Percentiles rank a stretch among this genome's conserved stretches.
phyloP scores from a whole-genome alignment of 2,888 invertebrate genomes.

The Cistogaster globosa region DNA sequence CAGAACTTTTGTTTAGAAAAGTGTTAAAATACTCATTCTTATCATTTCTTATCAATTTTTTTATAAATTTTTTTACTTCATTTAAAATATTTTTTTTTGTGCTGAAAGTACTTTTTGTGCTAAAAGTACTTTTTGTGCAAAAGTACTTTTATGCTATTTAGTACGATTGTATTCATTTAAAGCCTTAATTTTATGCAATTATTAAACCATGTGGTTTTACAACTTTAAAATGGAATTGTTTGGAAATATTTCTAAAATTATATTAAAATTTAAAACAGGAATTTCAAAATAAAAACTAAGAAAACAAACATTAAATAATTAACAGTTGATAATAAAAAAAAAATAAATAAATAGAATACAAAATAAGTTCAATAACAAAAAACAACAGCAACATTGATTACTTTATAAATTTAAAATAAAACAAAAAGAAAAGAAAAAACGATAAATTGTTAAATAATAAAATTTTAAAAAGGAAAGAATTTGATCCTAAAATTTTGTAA shows the following conservation, averaged over 20 bases:
- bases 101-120: too few relatives aligned
- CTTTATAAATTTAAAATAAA: conserved; percentile 66
- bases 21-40: too few relatives aligned
- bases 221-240: conserved; percentile 47
- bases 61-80: too few relatives aligned
- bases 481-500: background rate
- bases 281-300: conserved; percentile 37
- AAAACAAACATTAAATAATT: background rate
- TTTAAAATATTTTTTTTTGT: too few relatives aligned
- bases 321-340: conserved; percentile 44
- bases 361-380: conserved; percentile 21
- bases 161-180: background rate
- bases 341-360: conserved; percentile 16
- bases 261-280: conserved; percentile 44
- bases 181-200: conserved; percentile 41
- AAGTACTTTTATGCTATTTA: background rate
- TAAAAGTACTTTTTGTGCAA: too few relatives aligned
- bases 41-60: too few relatives aligned
- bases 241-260: conserved; percentile 22
- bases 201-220: conserved; percentile 16
- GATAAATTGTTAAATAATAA: background rate
- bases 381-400: conserved; percentile 60
- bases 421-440: conserved; percentile 1
- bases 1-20: too few relatives aligned
- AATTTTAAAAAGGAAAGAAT: background rate